Conservation (phyloP, 2,113 vertebrate species). For the Procavia capensis region DNA sequence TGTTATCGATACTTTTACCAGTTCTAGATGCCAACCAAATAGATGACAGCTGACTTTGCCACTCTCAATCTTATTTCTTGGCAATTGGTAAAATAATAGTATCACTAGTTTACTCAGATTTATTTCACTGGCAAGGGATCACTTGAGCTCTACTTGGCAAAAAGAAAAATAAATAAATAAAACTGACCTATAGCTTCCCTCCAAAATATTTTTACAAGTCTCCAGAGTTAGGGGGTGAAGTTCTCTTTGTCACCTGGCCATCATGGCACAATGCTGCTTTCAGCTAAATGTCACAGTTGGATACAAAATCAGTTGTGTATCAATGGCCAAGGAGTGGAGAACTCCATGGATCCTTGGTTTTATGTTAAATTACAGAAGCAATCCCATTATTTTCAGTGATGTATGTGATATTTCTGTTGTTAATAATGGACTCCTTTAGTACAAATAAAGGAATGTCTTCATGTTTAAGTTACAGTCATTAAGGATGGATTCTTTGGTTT, state of each 20-base stretch:
- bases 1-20: not conserved
- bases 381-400: not conserved
- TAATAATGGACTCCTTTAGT: not conserved
- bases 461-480: not conserved
- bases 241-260: not conserved
- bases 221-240: not conserved
- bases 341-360: too few relatives aligned
- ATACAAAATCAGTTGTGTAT: not conserved
- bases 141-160: not conserved
- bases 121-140: not conserved
- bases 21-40: not conserved
- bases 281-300: not conserved
- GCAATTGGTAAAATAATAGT: not conserved
- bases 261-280: not conserved
- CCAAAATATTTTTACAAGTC: not conserved
- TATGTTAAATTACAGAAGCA: not conserved
- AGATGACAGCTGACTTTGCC: not conserved
- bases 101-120: not conserved
- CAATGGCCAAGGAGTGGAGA: not conserved
- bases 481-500: not conserved
- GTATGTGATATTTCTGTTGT: not conserved
- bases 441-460: not conserved
- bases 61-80: not conserved
- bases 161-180: not conserved
- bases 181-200: rapidly evolving